These are phyloP conservation scores for Cardiocondyla obscurior DNA, from an alignment of 1,140 invertebrate genomes.

Conservation along the genomic window DNA sequence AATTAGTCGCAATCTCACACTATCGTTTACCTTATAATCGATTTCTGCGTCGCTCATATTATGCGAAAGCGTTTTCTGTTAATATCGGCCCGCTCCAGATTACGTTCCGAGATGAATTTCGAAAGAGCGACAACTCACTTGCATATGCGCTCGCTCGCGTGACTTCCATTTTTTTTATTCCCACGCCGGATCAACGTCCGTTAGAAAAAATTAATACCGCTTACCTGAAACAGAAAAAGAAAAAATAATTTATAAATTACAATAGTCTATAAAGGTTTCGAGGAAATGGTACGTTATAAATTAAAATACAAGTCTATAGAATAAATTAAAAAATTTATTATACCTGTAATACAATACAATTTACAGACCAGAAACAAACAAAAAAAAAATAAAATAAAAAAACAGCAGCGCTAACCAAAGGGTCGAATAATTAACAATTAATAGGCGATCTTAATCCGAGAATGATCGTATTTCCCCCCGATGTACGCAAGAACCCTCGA, in stretches of 20 bases:
- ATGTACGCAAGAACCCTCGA: slow-evolving; percentile 3
- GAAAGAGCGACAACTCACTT: neutral
- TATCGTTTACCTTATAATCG: neutral
- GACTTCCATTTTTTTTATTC: neutral
- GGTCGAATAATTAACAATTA: neutral
- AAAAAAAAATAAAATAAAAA: neutral
- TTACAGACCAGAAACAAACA: no score
- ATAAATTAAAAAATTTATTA: neutral
- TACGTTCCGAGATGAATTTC: neutral
- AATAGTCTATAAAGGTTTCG: neutral
- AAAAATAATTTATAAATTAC: slow-evolving; percentile 16
- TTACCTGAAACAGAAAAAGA: slow-evolving; percentile 65
- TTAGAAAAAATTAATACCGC: neutral
- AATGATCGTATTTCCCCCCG: neutral
- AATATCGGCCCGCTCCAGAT: neutral
- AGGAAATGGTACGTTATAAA: neutral
- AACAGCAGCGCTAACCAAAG: neutral
- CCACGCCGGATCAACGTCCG: neutral
- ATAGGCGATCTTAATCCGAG: neutral
- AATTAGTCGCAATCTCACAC: slow-evolving; percentile 10
- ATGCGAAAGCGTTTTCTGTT: neutral
- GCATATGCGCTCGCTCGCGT: neutral
- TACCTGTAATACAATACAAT: no score
- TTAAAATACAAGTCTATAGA: neutral
- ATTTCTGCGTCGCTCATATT: neutral